Base-by-base conservation (phyloP, 2,113 vertebrate species). In the Merops nubicus region DNA sequence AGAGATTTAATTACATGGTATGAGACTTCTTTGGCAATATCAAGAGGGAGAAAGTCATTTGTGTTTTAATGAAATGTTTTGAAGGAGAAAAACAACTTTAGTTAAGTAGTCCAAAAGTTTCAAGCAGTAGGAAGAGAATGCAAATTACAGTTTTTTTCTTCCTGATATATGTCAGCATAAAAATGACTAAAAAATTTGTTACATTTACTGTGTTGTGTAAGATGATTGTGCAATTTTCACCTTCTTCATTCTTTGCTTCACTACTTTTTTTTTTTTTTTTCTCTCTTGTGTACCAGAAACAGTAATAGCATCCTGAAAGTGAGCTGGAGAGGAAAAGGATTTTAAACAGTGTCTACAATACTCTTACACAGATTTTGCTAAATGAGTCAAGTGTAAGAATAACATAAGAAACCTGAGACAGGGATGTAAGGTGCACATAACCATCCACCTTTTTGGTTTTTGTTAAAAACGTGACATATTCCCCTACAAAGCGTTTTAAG, bases 51-150 rank as follows among this genome's bases (percentile, higher is more conserved):
- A 97, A 96, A 95, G 89, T 94, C 47, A 93, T 95, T 96, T 97
- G 89, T 93, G 81, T 53, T 97, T 96, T 94, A 97, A 96, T 94
- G 72, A 98, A 89, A 97, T 89, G 84, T 96, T 98, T 96, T 97
- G 92, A 98, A 97, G 94, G 90, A 89, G 92, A 96, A 97, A 96
- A 97, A 88, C 79, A 97, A 97, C 85, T 98, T 91, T 64, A 95
- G 54, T 94, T 87, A 85, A 95, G 92, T 94, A 90, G 28, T 91
- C 62, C 88, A 60, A 34, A 94, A 96, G 79, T 97, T 97, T 92
- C 59, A 96, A 93, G 76, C 31, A 91, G 25, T 43, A 93, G 42
- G n/a, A 94, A 89, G 54, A 94, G 59, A 94, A 94, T 26, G 20
- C 15, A 74, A 45, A 89, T 78, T 89, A 82, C 11, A 68, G 53